Conservation (phyloP, 2,797 vertebrate genomes). For the Echiichthys vipera region DNA sequence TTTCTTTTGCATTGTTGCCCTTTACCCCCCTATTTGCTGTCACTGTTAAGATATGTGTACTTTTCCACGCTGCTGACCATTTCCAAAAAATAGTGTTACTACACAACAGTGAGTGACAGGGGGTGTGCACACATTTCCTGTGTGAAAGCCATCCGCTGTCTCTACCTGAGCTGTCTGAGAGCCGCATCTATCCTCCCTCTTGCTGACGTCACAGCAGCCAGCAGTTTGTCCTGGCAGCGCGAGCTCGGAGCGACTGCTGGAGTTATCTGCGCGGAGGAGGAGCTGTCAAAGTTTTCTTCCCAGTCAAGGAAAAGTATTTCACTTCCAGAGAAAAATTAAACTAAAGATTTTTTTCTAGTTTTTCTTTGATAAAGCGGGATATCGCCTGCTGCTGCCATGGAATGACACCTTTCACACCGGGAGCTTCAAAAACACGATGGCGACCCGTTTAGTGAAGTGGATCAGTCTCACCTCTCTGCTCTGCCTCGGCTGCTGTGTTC, state of each 20-base stretch:
- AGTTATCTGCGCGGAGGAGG: constrained; percentile 76
- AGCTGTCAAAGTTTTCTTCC: constrained; percentile 84
- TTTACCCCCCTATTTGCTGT: too few relatives aligned
- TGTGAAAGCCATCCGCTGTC: background rate
- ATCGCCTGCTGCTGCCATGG: constrained; percentile 54
- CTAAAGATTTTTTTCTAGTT: background rate
- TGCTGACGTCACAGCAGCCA: constrained; percentile 78
- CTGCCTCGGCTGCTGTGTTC: constrained; percentile 61
- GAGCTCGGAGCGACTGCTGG: constrained; percentile 43
- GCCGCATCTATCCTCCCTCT: constrained; percentile 64
- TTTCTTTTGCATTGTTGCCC: too few relatives aligned
- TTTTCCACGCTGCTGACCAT: background rate
- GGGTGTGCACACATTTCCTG: background rate
- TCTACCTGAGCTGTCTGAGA: constrained; percentile 53
- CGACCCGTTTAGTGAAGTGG: constrained; percentile 66
- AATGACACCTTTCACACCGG: constrained; percentile 67
- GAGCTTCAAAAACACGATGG: constrained; percentile 73
- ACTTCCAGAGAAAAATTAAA: background rate
- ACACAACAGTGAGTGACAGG: background rate
- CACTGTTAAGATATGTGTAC: background rate
- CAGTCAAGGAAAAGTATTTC: constrained; percentile 47
- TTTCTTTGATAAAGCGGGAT: constrained; percentile 43
- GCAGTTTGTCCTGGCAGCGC: constrained; percentile 46
- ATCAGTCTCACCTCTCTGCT: constrained; percentile 75
- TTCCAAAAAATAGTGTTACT: background rate